Evolutionary conservation across 64 coral and sea anemone genomes (phyloP).

Genomic region (Porites australiensis): DNA sequence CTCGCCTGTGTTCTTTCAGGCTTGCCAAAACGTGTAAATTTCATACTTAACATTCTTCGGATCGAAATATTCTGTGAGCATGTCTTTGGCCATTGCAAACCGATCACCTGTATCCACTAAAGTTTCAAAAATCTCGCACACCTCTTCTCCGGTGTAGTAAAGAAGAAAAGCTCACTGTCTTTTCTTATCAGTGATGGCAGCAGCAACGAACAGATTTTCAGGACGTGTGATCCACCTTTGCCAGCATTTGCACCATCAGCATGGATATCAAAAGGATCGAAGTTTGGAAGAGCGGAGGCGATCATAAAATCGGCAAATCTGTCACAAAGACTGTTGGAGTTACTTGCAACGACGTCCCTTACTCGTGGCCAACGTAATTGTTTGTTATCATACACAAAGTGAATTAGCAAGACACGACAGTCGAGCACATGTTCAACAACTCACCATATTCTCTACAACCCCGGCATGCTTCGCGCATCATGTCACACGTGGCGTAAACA

Average conservation of each 20-base stretch:
- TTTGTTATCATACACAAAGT: neutral
- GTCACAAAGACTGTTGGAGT: slow-evolving; percentile 14
- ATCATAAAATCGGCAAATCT: slow-evolving; percentile 33
- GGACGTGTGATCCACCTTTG: slow-evolving; percentile 42
- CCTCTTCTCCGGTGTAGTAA: slow-evolving; percentile 52
- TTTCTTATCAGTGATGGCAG: slow-evolving; percentile 65
- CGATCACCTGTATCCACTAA: slow-evolving; percentile 71
- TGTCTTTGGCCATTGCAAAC: slow-evolving; percentile 49
- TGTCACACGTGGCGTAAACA: no score
- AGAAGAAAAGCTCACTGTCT: slow-evolving; percentile 57
- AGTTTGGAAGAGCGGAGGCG: slow-evolving; percentile 52
- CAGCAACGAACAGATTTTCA: slow-evolving; percentile 45
- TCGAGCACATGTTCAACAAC: neutral
- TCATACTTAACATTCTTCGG: slow-evolving; percentile 65
- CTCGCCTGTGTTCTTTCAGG: slow-evolving; percentile 69
- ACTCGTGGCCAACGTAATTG: slow-evolving; percentile 54
- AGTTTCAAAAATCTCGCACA: slow-evolving; percentile 70
- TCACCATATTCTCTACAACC: no score
- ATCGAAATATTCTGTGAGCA: slow-evolving; percentile 54
- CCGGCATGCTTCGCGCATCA: no score
- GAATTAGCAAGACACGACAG: neutral
- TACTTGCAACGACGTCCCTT: slow-evolving; percentile 3
- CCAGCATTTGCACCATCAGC: slow-evolving; percentile 53
- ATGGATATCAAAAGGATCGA: slow-evolving; percentile 63
- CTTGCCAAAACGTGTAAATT: slow-evolving; percentile 68